phyloP scores from a whole-genome alignment of 2,888 invertebrate genomes.

The Torymus auratus region DNA sequence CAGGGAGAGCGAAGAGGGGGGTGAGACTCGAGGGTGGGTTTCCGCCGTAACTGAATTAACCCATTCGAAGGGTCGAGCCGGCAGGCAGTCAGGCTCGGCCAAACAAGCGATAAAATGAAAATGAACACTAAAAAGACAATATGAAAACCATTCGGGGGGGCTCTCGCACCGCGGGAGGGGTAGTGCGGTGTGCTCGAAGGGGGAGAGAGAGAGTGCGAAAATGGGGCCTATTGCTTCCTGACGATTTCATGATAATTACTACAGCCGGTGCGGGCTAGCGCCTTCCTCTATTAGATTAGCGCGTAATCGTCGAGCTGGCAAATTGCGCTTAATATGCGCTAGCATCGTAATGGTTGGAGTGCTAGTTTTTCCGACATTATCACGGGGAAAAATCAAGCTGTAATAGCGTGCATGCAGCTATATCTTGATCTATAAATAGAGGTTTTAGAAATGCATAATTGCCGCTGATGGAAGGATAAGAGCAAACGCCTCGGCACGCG shows the following conservation, averaged over 20 bases:
- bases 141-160: conserved; percentile 73
- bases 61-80: conserved; percentile 66
- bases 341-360: too few species aligned
- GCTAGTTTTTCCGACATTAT: too few species aligned
- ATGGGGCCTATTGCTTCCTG: conserved; percentile 72
- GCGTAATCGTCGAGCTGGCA: too few species aligned
- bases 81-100: conserved; percentile 57
- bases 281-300: neutral
- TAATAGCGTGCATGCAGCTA: neutral
- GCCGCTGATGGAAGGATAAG: too few species aligned
- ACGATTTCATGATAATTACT: conserved; percentile 33
- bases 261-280: neutral
- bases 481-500: too few species aligned
- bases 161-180: conserved; percentile 58
- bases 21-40: conserved; percentile 41
- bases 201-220: conserved; percentile 69
- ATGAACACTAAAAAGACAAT: conserved; percentile 77
- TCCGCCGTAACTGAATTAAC: conserved; percentile 65
- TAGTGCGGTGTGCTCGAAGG: conserved; percentile 57
- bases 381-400: neutral
- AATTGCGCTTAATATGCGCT: too few species aligned
- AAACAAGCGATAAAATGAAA: conserved; percentile 76
- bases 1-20: conserved; percentile 4
- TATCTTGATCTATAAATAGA: too few species aligned
- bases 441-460: too few species aligned